A percentile compares a stretch with the other conserved stretches of the same genome.
Evolutionary conservation across 2,113 vertebrate species (phyloP).

Genomic region (Athene cunicularia): DNA sequence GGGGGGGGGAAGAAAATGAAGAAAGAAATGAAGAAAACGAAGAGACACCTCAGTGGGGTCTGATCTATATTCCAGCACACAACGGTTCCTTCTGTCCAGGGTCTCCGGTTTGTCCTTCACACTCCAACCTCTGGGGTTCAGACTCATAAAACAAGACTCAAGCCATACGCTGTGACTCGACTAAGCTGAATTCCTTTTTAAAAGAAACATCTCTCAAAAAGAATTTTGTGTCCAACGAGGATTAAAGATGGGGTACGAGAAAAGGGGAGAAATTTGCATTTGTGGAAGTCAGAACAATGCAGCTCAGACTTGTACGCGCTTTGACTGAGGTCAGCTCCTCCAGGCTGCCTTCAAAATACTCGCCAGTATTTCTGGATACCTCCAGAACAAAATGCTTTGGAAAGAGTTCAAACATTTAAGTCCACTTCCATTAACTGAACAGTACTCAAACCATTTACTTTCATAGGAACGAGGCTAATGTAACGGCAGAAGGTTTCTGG

Average conservation of each 20-base stretch:
- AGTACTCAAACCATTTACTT: neutral
- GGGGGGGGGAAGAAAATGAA: too few relatives aligned
- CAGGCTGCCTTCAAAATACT: neutral
- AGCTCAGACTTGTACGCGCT: rapidly evolving
- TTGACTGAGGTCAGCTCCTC: neutral
- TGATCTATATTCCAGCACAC: neutral
- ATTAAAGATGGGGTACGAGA: neutral
- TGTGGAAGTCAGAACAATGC: too few relatives aligned
- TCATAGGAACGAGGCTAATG: neutral
- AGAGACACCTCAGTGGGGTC: neutral
- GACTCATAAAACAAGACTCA: neutral
- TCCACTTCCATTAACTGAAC: neutral
- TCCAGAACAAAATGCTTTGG: neutral
- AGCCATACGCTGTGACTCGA: neutral
- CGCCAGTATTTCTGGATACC: neutral
- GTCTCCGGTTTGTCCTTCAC: neutral
- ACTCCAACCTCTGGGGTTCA: neutral
- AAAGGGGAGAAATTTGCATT: neutral
- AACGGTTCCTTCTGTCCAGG: neutral
- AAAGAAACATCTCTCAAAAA: neutral
- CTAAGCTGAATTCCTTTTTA: neutral
- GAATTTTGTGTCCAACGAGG: neutral
- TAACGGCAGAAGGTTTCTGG: neutral
- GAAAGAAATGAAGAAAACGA: neutral
- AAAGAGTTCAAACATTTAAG: neutral